Conservation (phyloP, 2,888 invertebrate species). For the Euzophera pinguis region DNA sequence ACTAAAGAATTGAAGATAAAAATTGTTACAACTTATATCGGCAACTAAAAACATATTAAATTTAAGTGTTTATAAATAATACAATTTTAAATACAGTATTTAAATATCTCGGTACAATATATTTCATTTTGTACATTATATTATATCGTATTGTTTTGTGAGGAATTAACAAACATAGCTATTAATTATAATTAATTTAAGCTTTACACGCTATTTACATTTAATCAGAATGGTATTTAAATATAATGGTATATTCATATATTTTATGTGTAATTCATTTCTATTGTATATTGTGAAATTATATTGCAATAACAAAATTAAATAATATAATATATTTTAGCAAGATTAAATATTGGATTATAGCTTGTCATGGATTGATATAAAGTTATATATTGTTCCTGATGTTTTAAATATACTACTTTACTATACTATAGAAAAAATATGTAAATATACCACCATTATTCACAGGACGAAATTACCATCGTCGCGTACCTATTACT, state of each 20-base stretch:
- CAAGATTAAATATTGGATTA: no score
- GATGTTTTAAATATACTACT: no score
- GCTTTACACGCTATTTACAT: slow-evolving; percentile 12
- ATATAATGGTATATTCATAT: neutral
- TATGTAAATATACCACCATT: neutral
- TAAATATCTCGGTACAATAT: neutral
- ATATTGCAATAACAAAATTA: no score
- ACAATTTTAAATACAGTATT: neutral
- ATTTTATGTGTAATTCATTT: neutral
- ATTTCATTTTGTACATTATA: slow-evolving; percentile 7
- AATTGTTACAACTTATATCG: neutral
- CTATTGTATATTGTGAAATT: neutral
- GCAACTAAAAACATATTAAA: neutral
- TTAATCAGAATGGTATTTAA: neutral
- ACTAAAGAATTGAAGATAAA: no score
- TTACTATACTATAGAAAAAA: no score
- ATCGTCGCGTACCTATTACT: neutral
- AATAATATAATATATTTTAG: no score
- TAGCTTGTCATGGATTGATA: no score
- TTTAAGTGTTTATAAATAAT: neutral
- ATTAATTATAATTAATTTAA: slow-evolving; percentile 11
- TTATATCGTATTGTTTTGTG: slow-evolving; percentile 10
- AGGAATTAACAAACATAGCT: slow-evolving; percentile 4
- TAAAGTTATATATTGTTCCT: no score
- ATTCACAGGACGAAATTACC: neutral